Conservation (phyloP, 2,888 invertebrate species). For the Calephelis perditalis region DNA sequence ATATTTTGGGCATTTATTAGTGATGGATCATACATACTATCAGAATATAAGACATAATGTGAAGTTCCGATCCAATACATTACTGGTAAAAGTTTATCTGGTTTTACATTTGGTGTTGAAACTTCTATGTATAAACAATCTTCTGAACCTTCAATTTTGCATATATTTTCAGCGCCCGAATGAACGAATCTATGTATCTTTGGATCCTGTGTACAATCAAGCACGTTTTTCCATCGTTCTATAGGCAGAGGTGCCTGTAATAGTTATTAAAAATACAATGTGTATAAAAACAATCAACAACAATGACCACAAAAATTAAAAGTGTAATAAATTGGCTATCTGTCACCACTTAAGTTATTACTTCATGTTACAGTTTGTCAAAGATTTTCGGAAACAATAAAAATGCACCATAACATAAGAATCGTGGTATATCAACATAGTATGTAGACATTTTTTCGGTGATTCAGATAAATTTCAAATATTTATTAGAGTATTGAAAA, state of each 20-base stretch:
- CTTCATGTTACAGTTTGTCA: too few species aligned
- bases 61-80: conserved; percentile 73
- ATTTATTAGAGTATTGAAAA: too few species aligned
- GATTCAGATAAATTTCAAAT: too few species aligned
- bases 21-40: conserved; percentile 52
- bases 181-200: conserved; percentile 1
- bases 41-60: conserved; percentile 45
- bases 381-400: too few species aligned
- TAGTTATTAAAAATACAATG: not conserved
- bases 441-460: too few species aligned
- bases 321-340: too few species aligned
- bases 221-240: conserved; percentile 41
- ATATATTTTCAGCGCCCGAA: conserved; percentile 33
- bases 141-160: conserved; percentile 47
- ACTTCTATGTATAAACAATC: conserved; percentile 68
- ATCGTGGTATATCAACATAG: too few species aligned
- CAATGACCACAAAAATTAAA: too few species aligned
- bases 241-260: conserved; percentile 57
- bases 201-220: conserved; percentile 31
- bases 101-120: conserved; percentile 46
- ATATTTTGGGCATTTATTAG: conserved; percentile 50
- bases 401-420: too few species aligned
- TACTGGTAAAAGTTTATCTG: conserved; percentile 58
- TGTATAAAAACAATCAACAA: too few species aligned
- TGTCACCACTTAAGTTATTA: too few species aligned